Base-by-base conservation (phyloP, 2,888 invertebrate species). In the Acleris sparsana region DNA sequence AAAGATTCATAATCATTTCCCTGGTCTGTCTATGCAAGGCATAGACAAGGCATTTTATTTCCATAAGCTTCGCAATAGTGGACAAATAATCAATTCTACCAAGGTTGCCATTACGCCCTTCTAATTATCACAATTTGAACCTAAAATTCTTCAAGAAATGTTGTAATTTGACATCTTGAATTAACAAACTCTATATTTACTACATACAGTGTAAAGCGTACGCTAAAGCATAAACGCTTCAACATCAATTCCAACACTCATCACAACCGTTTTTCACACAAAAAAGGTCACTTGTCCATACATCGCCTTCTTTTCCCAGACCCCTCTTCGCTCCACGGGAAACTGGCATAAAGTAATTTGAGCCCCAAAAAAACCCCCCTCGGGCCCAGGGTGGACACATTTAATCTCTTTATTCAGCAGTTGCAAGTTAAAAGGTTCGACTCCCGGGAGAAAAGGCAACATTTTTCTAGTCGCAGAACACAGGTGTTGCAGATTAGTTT, bases 401-500 rank as follows among this genome's bases (percentile, higher is more conserved):
- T 53, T 57, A 69, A 74, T 74, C 70, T 68, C 70, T 73, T 71
- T 71, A 71, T 62, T 68, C 72, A 72, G 70, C 69, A 72, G 75
- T 73, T 70, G 70, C 59, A 69, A 75, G 74, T 68, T 72, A 68
- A 70, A 68, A 73, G 72, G 71, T 68, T 72, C 67, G 69, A 69
- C 68, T 71, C 71, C 72, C 73, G 68, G 70, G 71, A 71, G 72
- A 57, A 62, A 61, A 73, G 73, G 74, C 71, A 75, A 74, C 77
- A 76, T 77, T 77, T 75, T 74, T 77, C 75, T 75, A 74, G 76
- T 73, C 70, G 62, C 68, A 66, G 70, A 75, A 73, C 70, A 60
- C 70, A 70, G 70, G 70, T 70, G 70, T 51, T 53, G 68, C 70
- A 74, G 76, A 83, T 83, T 84, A 80, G 80, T 81, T 81, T 74